Evolutionary conservation across 2,888 invertebrate genomes (phyloP).

Genomic region (Trichacis sp.): DNA sequence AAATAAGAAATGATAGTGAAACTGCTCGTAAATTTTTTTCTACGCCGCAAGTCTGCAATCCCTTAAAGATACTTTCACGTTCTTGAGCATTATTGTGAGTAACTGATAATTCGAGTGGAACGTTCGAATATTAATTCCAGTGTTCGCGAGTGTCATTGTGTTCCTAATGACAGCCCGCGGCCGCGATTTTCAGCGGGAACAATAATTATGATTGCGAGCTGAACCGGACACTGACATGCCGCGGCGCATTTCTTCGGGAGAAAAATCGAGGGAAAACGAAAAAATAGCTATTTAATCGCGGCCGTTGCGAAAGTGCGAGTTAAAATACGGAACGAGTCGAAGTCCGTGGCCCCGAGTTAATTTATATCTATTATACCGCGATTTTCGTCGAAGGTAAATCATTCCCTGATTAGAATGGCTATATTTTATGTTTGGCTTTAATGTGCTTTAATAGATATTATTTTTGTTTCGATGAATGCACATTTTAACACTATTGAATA

Average conservation of each 20-base stretch:
- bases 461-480: no score
- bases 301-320: conserved; percentile 22
- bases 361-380: conserved; percentile 11
- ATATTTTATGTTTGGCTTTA: no score
- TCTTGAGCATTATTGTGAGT: conserved; percentile 40
- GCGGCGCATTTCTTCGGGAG: conserved; percentile 16
- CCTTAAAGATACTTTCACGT: conserved; percentile 55
- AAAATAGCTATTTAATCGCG: conserved; percentile 10
- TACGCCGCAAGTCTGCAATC: neutral
- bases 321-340: conserved; percentile 15
- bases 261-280: conserved; percentile 3
- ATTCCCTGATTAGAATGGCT: no score
- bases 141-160: conserved; percentile 61
- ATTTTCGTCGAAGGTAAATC: conserved; percentile 12
- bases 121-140: conserved; percentile 59
- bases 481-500: no score
- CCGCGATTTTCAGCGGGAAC: conserved; percentile 54
- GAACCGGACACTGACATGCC: conserved; percentile 27
- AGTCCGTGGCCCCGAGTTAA: conserved; percentile 13
- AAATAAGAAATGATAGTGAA: conserved; percentile 26
- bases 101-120: conserved; percentile 60
- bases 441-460: no score
- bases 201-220: conserved; percentile 50
- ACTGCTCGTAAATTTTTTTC: conserved; percentile 33
- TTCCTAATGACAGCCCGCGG: conserved; percentile 52